Percentiles rank a stretch among this genome's conserved stretches.
These are phyloP conservation scores for Ormyrus nitidulus DNA, from an alignment of 2,888 invertebrate genomes.

Conservation along the genomic window DNA sequence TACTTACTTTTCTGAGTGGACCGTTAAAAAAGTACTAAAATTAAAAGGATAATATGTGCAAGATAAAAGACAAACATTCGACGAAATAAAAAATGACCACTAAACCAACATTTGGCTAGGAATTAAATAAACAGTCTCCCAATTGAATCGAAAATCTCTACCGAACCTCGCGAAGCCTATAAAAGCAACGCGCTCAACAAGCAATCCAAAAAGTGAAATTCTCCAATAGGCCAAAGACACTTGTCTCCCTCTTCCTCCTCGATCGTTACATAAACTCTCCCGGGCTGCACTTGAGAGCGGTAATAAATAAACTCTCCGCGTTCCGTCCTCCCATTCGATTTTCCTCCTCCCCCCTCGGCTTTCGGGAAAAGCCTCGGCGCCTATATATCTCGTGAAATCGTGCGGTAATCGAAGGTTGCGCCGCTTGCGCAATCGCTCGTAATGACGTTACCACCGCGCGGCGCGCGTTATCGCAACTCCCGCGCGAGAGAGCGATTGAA, in stretches of 20 bases:
- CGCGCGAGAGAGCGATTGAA: too few species aligned
- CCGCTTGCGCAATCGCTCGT: slow-evolving; percentile 9
- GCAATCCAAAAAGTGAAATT: slow-evolving; percentile 37
- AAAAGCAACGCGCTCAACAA: too few species aligned
- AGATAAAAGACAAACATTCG: too few species aligned
- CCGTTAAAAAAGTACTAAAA: too few species aligned
- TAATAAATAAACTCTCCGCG: neutral
- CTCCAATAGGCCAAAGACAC: neutral
- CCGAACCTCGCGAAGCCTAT: too few species aligned
- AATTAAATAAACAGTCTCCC: too few species aligned
- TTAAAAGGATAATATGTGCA: too few species aligned
- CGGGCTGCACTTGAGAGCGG: slow-evolving; percentile 36
- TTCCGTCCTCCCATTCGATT: neutral
- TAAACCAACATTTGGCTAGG: too few species aligned
- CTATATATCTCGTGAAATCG: neutral
- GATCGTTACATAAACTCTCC: slow-evolving; percentile 28
- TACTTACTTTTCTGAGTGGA: too few species aligned
- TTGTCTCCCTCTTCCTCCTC: neutral
- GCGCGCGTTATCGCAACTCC: too few species aligned
- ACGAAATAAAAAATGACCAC: too few species aligned
- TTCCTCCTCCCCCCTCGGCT: neutral
- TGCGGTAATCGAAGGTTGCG: slow-evolving; percentile 46
- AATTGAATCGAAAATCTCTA: too few species aligned
- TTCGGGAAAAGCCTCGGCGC: neutral
- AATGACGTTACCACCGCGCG: neutral